Percentiles rank a stretch among this genome's conserved stretches.
Evolutionary conservation across 2,888 invertebrate genomes (phyloP).

Genomic region (Adelognathus sp.): DNA sequence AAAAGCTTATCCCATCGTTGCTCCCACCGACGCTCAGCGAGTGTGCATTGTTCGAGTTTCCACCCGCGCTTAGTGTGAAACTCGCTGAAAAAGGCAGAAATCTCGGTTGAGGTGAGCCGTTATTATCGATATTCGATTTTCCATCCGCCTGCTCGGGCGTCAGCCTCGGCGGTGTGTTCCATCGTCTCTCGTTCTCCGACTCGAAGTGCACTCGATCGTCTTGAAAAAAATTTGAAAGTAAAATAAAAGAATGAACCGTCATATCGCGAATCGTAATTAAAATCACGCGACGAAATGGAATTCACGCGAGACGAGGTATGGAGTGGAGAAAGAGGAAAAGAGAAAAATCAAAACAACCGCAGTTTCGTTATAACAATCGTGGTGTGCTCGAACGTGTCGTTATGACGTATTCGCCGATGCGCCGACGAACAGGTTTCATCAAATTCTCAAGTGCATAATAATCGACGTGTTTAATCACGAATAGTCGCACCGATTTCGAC

Average conservation of each 20-base stretch:
- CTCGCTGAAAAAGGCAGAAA: constrained; percentile 75
- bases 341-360: constrained; percentile 21
- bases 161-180: constrained; percentile 71
- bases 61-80: constrained; percentile 72
- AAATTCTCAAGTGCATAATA: constrained; percentile 22
- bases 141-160: constrained; percentile 60
- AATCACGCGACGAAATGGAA: constrained; percentile 30
- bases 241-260: not conserved
- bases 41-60: constrained; percentile 69
- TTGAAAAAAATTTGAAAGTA: constrained; percentile 45
- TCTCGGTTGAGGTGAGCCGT: constrained; percentile 68
- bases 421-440: constrained; percentile 18
- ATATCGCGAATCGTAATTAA: constrained; percentile 32
- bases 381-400: constrained; percentile 17
- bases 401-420: constrained; percentile 2
- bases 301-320: not conserved
- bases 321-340: not conserved
- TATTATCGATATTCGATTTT: constrained; percentile 51
- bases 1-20: constrained; percentile 73
- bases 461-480: constrained; percentile 21
- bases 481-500: constrained; percentile 21
- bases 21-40: constrained; percentile 72
- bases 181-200: constrained; percentile 67
- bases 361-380: constrained; percentile 42
- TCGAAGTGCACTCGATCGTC: constrained; percentile 66